Percentiles rank a stretch among this genome's conserved stretches.
These are phyloP conservation scores for Xylocampa areola DNA, from an alignment of 2,888 invertebrate genomes.

Conservation along the genomic window DNA sequence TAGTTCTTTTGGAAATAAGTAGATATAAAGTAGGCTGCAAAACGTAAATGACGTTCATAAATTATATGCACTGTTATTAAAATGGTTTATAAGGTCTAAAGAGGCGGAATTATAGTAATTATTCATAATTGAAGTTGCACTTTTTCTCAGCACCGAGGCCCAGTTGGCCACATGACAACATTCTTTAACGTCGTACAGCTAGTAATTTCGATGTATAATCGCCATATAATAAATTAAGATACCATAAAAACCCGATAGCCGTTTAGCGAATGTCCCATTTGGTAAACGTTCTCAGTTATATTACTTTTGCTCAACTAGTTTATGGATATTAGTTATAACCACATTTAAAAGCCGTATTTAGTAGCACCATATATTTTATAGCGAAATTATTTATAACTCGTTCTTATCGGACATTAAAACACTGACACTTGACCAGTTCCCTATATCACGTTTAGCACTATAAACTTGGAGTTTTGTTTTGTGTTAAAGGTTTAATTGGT, in stretches of 20 bases:
- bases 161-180: constrained; percentile 41
- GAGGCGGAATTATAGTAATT: constrained; percentile 58
- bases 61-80: constrained; percentile 60
- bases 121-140: constrained; percentile 60
- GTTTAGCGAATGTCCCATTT: constrained; percentile 42
- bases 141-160: constrained; percentile 54
- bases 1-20: not conserved
- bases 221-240: constrained; percentile 53
- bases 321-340: constrained; percentile 5
- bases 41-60: constrained; percentile 45
- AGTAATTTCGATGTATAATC: constrained; percentile 59
- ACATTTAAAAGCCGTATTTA: not conserved
- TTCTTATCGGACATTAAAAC: no score
- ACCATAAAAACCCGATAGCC: constrained; percentile 38
- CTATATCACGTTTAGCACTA: no score
- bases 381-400: not conserved
- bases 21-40: not conserved
- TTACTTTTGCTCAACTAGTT: constrained; percentile 25
- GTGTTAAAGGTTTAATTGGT: no score
- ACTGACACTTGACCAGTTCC: no score
- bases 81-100: constrained; percentile 43
- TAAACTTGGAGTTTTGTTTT: no score
- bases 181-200: constrained; percentile 47
- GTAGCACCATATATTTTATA: not conserved
- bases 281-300: constrained; percentile 43